A percentile compares a stretch with the other conserved stretches of the same genome.
Conservation (phyloP, 2,888 invertebrate genomes). For the Listrodromus nycthemerus region DNA sequence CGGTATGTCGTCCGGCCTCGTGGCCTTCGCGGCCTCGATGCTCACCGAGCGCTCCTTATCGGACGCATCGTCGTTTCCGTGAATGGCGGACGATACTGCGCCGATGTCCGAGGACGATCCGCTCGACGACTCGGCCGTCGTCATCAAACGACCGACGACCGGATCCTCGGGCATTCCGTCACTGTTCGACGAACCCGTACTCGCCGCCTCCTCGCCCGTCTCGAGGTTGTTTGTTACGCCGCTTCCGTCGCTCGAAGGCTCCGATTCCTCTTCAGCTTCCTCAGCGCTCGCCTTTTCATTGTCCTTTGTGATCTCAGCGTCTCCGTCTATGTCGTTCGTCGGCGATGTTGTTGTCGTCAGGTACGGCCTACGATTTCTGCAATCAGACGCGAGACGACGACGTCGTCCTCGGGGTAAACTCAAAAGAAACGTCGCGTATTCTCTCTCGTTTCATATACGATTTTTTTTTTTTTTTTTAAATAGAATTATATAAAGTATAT, state of each 20-base stretch:
- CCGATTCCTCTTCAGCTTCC: constrained; percentile 68
- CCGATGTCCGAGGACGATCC: constrained; percentile 80
- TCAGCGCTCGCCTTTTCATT: constrained; percentile 41
- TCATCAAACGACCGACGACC: constrained; percentile 77
- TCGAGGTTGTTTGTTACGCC: constrained; percentile 43
- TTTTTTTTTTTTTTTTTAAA: neutral
- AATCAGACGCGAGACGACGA: constrained; percentile 60
- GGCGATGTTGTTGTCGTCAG: constrained; percentile 80
- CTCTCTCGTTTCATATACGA: constrained; percentile 61
- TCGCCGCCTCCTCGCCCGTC: constrained; percentile 40
- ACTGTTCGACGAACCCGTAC: constrained; percentile 42
- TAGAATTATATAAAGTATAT: neutral
- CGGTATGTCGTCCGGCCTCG: constrained; percentile 86
- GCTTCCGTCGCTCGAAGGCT: constrained; percentile 42
- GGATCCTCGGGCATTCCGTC: constrained; percentile 73
- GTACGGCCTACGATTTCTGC: constrained; percentile 81
- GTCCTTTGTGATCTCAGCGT: constrained; percentile 63
- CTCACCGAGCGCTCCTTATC: constrained; percentile 76
- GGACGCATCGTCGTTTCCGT: neutral
- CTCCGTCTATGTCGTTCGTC: constrained; percentile 70
- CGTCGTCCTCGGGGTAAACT: constrained; percentile 51
- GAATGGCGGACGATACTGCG: neutral
- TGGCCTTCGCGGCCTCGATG: constrained; percentile 85
- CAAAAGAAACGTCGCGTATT: constrained; percentile 69
- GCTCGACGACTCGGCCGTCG: constrained; percentile 70